Base-by-base conservation (phyloP, 2,797 vertebrate genomes). In the Myoxocephalus aenaeus region DNA sequence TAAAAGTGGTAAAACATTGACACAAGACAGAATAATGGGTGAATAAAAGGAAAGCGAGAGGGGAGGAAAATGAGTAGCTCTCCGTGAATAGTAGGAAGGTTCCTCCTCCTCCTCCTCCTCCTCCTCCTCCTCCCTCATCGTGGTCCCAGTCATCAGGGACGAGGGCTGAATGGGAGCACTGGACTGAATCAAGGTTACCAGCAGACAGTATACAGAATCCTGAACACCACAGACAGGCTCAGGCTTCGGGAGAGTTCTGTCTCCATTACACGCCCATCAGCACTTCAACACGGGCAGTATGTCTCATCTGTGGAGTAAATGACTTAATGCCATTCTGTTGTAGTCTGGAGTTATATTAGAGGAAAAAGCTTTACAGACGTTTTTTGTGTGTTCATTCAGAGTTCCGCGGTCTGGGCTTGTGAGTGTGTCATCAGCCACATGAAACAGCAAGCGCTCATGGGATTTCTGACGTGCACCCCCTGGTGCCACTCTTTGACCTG, bases 341-440 rank as follows among this genome's bases (percentile, higher is more conserved):
- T 61, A 73, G 79, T 84, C 81, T 86, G 77, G 61, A 65, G 40
- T 65, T 76, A 77, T 64, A 65, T 38, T 54, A 72, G 46, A 29
- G 83, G 77, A 88, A 89, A 83, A 83, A 70, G 64, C 62, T 50
- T 65, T 36, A 48, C 62, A 86, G 80, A 74, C 58, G 10, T 34
- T 77, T 72, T 69, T 73, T 67, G 75, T 57, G 34, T 46, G 42
- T 83, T 74, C 81, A 85, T 83, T 81, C 71, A 77, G 70, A 69
- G 51, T 75, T 87, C 75, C 72, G 77, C 73, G 74, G 83, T 67
- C 57, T 46, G 65, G 69, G 36, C 7, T 25, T 62, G 68, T 38
- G 72, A 69, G 66, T 85, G 78, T 77, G 81, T 91, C 87, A 90
- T 75, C 82, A 64, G 61, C 87, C 89, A 87, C 86, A 88, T 89